phyloP scores from a whole-genome alignment of 2,113 vertebrate genomes.

The Aptenodytes forsteri region DNA sequence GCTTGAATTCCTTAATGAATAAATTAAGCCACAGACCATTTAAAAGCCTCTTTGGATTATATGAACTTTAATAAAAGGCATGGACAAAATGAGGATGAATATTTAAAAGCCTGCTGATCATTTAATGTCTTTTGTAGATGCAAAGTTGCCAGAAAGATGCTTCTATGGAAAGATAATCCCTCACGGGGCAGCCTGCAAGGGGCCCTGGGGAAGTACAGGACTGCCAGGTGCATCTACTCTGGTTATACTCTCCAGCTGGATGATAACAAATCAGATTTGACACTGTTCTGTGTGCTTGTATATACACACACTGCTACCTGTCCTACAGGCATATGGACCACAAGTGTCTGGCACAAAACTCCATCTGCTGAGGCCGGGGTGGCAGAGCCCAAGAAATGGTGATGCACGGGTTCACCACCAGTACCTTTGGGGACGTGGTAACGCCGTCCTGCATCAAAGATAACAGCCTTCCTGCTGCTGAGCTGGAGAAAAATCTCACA shows the following conservation, averaged over 20 bases:
- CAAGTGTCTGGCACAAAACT: neutral
- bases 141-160: neutral
- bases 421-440: neutral
- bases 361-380: neutral
- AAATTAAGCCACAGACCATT: constrained; percentile 33
- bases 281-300: neutral
- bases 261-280: neutral
- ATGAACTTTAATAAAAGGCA: neutral
- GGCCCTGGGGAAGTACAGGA: neutral
- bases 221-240: neutral
- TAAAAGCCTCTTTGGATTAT: constrained; percentile 34
- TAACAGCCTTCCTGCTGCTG: neutral
- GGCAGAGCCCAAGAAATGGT: neutral
- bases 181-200: neutral
- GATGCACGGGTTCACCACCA: neutral
- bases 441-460: neutral
- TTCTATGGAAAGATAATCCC: neutral
- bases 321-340: neutral
- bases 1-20: constrained; percentile 17
- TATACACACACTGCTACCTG: neutral
- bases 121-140: neutral
- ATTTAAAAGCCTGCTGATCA: neutral
- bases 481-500: neutral
- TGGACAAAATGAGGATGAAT: neutral
- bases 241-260: neutral